Base-by-base conservation (phyloP, 2,113 vertebrate species). In the Gambusia holbrooki region DNA sequence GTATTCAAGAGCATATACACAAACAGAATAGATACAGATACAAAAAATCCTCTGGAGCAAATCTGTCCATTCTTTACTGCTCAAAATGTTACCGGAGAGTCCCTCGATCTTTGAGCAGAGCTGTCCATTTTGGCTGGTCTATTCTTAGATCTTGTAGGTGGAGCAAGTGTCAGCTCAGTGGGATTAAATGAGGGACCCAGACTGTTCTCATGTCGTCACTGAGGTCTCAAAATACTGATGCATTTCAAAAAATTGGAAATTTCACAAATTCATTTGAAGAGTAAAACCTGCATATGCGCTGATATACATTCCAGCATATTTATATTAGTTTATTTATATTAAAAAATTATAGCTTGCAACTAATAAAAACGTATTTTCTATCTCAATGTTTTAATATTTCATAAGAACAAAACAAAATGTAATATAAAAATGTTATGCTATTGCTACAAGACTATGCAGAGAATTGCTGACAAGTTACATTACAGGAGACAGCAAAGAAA, bases 121-220 rank as follows among this genome's bases (percentile, higher is more conserved):
- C 0, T 30, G 19, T 15, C 74, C 30, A 69, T 40, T 71, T 66
- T 66, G 73, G 63, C 48, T 17, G 64, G 37, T 87, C 84, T 93
- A 93, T 90, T 92, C 63, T 85, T 65, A 68, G 90, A 42, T 54
- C 61, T 13, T 28, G 69, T 67, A 80, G 75, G 82, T 13, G 78
- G 82, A 77, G 62, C 74, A 58, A 61, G 37, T 62, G 63, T 74
- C 73, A 66, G 25, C 48, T 35, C 64, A 78, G 54, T 67, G 40
- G 33, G 58, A 61, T 66, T 40, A 72, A 74, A 79, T 62, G 35
- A 62, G 45, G 74, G 2, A 68, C 58, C 2, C 65, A 27, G 66
- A 25, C 66, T 28, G 37, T 74, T 45, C 29, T 35, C 27, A 3
- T 69, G 60, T 71, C 69, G 74, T 73, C 73, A 61, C 7, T 13